Evolutionary conservation across 2,113 vertebrate species (phyloP), one percentile per base, ranked within the genome.

Genomic region (Jacana jacana): DNA sequence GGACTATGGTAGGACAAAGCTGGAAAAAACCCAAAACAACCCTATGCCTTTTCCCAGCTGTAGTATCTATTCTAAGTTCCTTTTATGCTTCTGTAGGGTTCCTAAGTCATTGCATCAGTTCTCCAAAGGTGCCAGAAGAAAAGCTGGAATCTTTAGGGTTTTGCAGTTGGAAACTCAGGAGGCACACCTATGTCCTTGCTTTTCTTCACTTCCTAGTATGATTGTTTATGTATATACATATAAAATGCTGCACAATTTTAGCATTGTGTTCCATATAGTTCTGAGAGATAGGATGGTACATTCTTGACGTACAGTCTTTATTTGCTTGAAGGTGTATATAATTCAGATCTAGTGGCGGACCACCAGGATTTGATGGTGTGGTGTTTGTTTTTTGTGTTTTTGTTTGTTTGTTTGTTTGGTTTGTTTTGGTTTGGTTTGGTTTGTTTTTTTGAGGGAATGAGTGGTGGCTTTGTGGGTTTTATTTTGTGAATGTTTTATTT

Each of bases 361-460:
- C 17, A 71, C 10, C 27, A 63, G 42, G 42, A 31, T 63, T 63
- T 66, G 14, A 17, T 61, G 31, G 15, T 6, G 9, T 18, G 5
- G 4, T 7, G 6, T 1, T 1, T 9, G 23, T 25, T 23, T 40
- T 3, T 24, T n/a, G n/a, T 13, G 35, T 51, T 8, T 9, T 46
- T 48, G 4, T 28, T 63, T 40, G 39, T 35, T 31, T 17, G 20
- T 13, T 51, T 40, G 12, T 31, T 22, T 42, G n/a, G n/a, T n/a
- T 24, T 13, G 35, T 51, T 8, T 9, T 46, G 37, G 4, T 28
- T 63, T 40, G 39, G 18, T 63, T 35, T 31, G 20, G 20, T 13
- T 51, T 40, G 12, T 31, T 22, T 42, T n/a, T n/a, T n/a, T n/a
- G n/a, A n/a, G n/a, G n/a, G n/a, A n/a, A n/a, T n/a, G n/a, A n/a